A percentile compares a stretch with the other conserved stretches of the same genome.
phyloP scores from a whole-genome alignment of 1,140 invertebrate species.

The Cyclargus thomasi region DNA sequence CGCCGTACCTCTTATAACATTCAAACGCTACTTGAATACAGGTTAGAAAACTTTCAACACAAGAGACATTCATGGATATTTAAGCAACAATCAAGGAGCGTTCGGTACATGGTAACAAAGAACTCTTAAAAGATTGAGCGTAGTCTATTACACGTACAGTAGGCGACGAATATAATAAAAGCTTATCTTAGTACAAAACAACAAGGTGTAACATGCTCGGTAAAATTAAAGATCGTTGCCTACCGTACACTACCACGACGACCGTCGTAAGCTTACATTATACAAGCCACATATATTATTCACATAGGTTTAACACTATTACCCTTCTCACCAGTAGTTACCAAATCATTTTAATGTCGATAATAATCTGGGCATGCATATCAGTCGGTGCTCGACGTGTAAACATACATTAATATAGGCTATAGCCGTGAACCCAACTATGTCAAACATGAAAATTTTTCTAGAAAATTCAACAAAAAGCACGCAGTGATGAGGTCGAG shows the following conservation, averaged over 20 bases:
- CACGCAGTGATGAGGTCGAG: slow-evolving; percentile 13
- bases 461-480: slow-evolving; percentile 16
- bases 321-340: slow-evolving; percentile 41
- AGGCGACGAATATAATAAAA: slow-evolving; percentile 20
- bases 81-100: slow-evolving; percentile 30
- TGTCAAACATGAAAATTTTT: slow-evolving; percentile 29
- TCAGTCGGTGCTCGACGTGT: slow-evolving; percentile 40
- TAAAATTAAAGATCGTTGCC: slow-evolving; percentile 18
- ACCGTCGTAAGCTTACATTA: slow-evolving; percentile 40
- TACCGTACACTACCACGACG: slow-evolving; percentile 33
- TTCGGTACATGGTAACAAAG: slow-evolving; percentile 44
- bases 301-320: slow-evolving; percentile 41
- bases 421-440: slow-evolving; percentile 33
- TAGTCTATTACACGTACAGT: slow-evolving; percentile 33
- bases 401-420: slow-evolving; percentile 24
- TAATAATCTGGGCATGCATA: slow-evolving; percentile 60
- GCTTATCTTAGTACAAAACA: not conserved
- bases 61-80: not conserved
- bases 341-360: slow-evolving; percentile 32
- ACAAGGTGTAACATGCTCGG: slow-evolving; percentile 16
- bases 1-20: slow-evolving; percentile 22
- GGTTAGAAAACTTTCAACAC: not conserved
- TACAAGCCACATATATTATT: slow-evolving; percentile 50
- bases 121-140: slow-evolving; percentile 34
- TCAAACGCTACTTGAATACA: slow-evolving; percentile 37